A percentile compares a stretch with the other conserved stretches of the same genome.
Conservation (phyloP, 2,888 invertebrate genomes). For the Melikaiella ostensackeni region DNA sequence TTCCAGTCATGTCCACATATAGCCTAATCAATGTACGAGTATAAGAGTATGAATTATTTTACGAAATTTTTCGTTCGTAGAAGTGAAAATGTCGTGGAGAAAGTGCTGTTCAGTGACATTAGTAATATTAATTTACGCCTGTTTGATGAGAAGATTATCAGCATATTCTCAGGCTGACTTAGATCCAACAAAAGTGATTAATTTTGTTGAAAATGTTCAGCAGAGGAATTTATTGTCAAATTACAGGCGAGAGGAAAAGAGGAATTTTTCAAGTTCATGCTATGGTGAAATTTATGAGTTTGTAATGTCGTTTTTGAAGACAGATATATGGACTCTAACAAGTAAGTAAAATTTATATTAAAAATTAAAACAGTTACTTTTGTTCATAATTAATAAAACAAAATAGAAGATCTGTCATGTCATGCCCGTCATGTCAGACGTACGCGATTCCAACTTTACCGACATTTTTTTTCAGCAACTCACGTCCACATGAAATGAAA, state of each 20-base stretch:
- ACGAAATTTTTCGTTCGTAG: no score
- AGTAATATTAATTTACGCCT: not conserved
- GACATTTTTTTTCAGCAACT: no score
- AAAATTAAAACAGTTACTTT: no score
- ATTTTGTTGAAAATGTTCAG: not conserved
- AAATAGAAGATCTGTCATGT: no score
- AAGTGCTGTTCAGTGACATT: not conserved
- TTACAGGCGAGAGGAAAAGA: not conserved
- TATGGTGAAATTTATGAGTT: not conserved
- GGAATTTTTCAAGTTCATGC: constrained; percentile 15
- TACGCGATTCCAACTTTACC: no score
- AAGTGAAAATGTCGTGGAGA: not conserved
- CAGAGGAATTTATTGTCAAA: not conserved
- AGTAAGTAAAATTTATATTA: not conserved
- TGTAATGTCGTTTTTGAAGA: not conserved
- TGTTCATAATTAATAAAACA: no score
- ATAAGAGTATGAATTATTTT: no score
- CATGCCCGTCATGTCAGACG: no score
- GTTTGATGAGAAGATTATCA: not conserved
- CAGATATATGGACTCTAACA: not conserved
- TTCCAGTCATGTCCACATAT: no score
- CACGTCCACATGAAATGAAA: no score
- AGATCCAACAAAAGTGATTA: not conserved
- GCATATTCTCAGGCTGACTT: not conserved
- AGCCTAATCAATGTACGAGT: no score